Percentiles rank a stretch among this genome's conserved stretches.
Evolutionary conservation across 1,140 invertebrate genomes (phyloP).

Genomic region (Nomia melanderi): DNA sequence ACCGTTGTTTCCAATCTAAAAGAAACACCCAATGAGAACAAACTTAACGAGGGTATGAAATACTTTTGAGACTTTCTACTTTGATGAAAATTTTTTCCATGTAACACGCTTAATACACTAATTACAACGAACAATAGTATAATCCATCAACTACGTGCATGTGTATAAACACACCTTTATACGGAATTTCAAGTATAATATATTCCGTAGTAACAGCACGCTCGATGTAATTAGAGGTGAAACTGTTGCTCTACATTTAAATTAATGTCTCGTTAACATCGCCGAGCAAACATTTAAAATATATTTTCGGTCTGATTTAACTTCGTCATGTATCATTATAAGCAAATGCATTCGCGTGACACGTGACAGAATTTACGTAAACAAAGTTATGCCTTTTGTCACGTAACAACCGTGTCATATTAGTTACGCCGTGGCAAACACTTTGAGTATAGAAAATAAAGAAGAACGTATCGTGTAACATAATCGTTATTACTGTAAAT

Average conservation of each 20-base stretch:
- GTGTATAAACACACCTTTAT: no score
- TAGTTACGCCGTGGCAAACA: neutral
- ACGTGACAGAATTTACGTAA: neutral
- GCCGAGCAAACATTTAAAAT: neutral
- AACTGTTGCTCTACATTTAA: neutral
- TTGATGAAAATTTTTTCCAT: no score
- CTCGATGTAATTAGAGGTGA: neutral
- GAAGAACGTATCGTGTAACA: neutral
- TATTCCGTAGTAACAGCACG: neutral
- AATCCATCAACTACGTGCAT: no score
- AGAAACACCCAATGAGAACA: no score
- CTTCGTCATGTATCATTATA: neutral
- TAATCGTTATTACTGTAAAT: neutral
- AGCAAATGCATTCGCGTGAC: neutral
- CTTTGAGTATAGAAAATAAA: neutral
- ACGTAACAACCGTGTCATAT: neutral
- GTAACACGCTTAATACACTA: neutral
- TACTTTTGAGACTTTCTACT: no score
- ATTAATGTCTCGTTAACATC: neutral
- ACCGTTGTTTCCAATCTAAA: no score
- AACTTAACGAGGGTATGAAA: no score
- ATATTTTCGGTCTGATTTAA: neutral
- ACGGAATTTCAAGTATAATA: neutral
- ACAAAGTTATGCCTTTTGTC: neutral
- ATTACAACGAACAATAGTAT: neutral